Conservation (phyloP, 2,113 vertebrate species). For the Orcinus orca region DNA sequence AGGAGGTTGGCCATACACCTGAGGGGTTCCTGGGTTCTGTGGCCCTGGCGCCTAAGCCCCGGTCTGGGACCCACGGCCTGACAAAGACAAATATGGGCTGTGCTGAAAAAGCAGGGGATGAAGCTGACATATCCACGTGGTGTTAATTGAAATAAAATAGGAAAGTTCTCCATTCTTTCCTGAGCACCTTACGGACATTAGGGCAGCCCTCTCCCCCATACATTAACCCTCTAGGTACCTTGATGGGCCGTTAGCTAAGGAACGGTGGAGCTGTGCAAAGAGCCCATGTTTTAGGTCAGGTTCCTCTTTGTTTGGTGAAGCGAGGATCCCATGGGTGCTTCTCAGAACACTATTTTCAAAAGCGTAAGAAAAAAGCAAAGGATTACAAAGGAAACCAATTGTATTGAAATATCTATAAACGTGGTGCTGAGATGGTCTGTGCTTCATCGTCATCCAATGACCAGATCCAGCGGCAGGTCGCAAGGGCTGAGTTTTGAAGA, state of each 20-base stretch:
- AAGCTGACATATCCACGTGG: background rate
- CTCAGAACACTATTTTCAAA: background rate
- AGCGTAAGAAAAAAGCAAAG: background rate
- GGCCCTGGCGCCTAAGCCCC: background rate
- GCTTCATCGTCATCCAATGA: no score
- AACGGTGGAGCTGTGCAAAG: background rate
- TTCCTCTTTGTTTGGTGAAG: background rate
- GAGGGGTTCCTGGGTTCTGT: background rate
- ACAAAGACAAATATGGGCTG: background rate
- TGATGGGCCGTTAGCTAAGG: background rate
- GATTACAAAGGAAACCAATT: background rate
- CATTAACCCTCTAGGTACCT: background rate
- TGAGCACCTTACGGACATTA: background rate
- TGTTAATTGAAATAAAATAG: background rate
- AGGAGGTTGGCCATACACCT: no score
- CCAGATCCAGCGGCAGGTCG: background rate
- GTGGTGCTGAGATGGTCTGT: background rate
- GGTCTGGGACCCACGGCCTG: background rate
- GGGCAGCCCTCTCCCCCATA: fast-evolving
- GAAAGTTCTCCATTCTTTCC: background rate
- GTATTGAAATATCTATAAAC: background rate
- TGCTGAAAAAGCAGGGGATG: background rate
- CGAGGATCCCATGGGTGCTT: background rate
- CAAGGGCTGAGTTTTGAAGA: background rate
- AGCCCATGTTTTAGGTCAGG: background rate